A percentile compares a stretch with the other conserved stretches of the same genome.
phyloP scores from a whole-genome alignment of 2,797 vertebrate species.

The Gephyroberyx darwinii region DNA sequence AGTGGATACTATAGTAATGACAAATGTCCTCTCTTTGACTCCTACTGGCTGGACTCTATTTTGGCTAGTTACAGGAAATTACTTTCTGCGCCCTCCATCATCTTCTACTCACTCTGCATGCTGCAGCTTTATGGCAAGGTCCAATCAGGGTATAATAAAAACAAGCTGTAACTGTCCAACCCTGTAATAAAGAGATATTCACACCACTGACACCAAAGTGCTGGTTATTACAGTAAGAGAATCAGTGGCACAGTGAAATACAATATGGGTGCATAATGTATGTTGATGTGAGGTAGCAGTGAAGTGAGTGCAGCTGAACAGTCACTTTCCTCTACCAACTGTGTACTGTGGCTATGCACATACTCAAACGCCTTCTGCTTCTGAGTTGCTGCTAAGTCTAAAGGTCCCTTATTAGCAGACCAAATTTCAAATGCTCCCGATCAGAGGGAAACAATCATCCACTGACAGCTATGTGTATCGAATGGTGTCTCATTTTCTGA shows the following conservation, averaged over 20 bases:
- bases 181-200: slow-evolving; percentile 67
- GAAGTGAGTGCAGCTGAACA: slow-evolving; percentile 11
- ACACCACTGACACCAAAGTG: slow-evolving; percentile 61
- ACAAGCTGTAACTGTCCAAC: slow-evolving; percentile 65
- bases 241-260: slow-evolving; percentile 31
- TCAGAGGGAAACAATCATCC: slow-evolving; percentile 30
- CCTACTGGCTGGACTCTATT: slow-evolving; percentile 71
- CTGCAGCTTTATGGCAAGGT: slow-evolving; percentile 62
- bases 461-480: slow-evolving; percentile 32
- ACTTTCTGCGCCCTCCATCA: slow-evolving; percentile 70
- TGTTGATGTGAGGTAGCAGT: slow-evolving; percentile 38
- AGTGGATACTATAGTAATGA: slow-evolving; percentile 71
- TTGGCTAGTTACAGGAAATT: slow-evolving; percentile 76
- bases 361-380: slow-evolving; percentile 2
- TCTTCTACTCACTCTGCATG: slow-evolving; percentile 59
- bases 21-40: slow-evolving; percentile 73
- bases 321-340: slow-evolving; percentile 17
- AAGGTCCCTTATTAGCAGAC: slow-evolving; percentile 11
- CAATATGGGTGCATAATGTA: slow-evolving; percentile 10
- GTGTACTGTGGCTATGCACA: slow-evolving; percentile 1
- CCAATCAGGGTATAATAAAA: slow-evolving; percentile 73
- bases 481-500: slow-evolving; percentile 37
- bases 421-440: slow-evolving; percentile 15
- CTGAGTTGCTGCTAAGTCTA: background rate
- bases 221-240: slow-evolving; percentile 55